Base-by-base conservation (phyloP, 2,888 invertebrate species). In the Apomyelois bistriatella region DNA sequence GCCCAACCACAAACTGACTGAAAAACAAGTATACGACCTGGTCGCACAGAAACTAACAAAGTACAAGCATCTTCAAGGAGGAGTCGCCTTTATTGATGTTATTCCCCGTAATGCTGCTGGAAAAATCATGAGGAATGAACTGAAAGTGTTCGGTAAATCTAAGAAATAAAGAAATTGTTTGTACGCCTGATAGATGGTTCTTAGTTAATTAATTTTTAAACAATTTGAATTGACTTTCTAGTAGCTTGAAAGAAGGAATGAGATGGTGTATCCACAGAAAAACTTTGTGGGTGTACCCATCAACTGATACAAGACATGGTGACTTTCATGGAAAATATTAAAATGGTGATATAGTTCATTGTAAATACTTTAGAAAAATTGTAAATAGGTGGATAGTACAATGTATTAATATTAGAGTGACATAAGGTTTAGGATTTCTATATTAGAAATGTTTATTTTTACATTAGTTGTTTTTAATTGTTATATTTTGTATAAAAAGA, bases 71-170 rank as follows among this genome's bases (percentile, higher is more conserved):
- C 81, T 96, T 16, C 91, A 93, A 50, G 94, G 94, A 1, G 94
- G 95, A 1, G 93, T 96, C 2, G 85, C 90, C 46, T 94, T 96
- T 72, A 80, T 95, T 16, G 92, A 93, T 1, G 64, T 87, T 0
- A 94, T 96, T 65, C 96, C 96, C 0, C 93, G 95, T 73, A 95
- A 94, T 64, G 92, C 92, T 0, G 92, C 94, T 2, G 96, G 96
- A 3, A 96, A 96, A 83, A 95, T 96, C 41, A 77, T 95, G 70
- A 91, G 95, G 60, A 93, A 94, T 59, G 92, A 94, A 80, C 85
- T 95, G 9, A 93, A 92, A 85, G 89, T 91, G 47, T 71, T 90
- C 30, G 81, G 85, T 70, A 72, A 55, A 64, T 63, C 54, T 58
- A 55, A 62, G 62, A 52, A 67, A 68, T 63, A 60, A 46, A 30